Evolutionary conservation across 2,797 vertebrate genomes (phyloP).

Genomic region (Trachops cirrhosus): DNA sequence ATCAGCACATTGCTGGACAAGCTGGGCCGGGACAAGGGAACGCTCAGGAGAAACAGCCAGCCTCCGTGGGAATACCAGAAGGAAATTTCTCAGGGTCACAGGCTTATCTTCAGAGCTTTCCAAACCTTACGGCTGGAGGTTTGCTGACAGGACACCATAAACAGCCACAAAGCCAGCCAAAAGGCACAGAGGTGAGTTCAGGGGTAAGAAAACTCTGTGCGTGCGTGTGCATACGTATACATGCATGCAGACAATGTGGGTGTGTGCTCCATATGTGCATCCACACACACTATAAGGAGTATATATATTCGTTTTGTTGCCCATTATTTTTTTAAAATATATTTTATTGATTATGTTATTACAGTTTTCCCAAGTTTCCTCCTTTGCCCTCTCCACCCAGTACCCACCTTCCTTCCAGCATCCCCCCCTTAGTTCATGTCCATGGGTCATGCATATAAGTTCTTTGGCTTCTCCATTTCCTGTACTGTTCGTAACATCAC

Average conservation of each 20-base stretch:
- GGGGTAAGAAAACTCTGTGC: conserved; percentile 81
- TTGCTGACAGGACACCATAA: conserved; percentile 75
- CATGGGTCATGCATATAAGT: too few species aligned
- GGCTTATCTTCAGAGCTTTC: conserved; percentile 84
- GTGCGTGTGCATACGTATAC: accelerated
- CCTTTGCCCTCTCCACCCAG: too few species aligned
- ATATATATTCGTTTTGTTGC: background rate
- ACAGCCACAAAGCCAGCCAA: conserved; percentile 80
- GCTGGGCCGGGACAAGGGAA: conserved; percentile 80
- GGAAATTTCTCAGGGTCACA: conserved; percentile 80
- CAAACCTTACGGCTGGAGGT: conserved; percentile 81
- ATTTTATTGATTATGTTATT: too few species aligned
- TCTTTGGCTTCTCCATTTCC: too few species aligned
- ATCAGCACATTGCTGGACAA: conserved; percentile 80
- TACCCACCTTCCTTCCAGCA: too few species aligned
- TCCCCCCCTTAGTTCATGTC: too few species aligned
- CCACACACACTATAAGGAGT: background rate
- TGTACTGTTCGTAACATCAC: too few species aligned
- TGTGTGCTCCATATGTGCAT: background rate
- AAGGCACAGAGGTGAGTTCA: conserved; percentile 76
- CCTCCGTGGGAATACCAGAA: conserved; percentile 69
- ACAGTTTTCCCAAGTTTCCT: too few species aligned
- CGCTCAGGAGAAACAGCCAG: conserved; percentile 83
- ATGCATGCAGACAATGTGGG: background rate
- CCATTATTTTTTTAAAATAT: too few species aligned